Conservation (phyloP, 37 sponge, comb jelly and placozoan species). For the Beroe forskalii region DNA sequence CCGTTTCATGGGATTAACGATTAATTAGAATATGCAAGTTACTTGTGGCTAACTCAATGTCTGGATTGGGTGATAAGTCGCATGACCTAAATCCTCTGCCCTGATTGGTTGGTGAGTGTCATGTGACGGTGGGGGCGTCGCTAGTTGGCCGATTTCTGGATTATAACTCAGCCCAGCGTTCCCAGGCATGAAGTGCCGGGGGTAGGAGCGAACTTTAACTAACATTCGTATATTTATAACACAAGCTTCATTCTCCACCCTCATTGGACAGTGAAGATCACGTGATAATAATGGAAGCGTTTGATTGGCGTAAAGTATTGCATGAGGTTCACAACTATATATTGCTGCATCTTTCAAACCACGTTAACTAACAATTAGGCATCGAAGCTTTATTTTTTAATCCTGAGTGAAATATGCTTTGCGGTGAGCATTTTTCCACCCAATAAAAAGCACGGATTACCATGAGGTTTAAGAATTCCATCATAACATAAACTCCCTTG, state of each 20-base stretch:
- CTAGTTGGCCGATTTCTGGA: neutral
- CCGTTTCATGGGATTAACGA: slow-evolving; percentile 39
- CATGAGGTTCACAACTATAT: too few relatives aligned
- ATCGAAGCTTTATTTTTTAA: too few relatives aligned
- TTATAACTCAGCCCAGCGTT: neutral
- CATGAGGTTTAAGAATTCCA: too few relatives aligned
- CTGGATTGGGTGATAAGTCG: neutral
- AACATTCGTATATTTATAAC: neutral
- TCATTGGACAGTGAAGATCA: neutral
- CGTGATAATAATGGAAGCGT: neutral
- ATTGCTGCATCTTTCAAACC: too few relatives aligned
- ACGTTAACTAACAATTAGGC: too few relatives aligned
- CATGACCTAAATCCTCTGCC: neutral
- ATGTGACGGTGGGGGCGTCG: neutral
- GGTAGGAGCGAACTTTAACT: neutral
- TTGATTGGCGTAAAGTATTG: slow-evolving; percentile 2
- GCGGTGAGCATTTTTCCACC: too few relatives aligned
- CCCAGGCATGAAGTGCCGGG: neutral
- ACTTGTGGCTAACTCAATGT: neutral
- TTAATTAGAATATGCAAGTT: slow-evolving; percentile 30
- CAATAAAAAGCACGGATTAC: too few relatives aligned
- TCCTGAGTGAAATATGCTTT: too few relatives aligned
- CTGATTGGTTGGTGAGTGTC: neutral
- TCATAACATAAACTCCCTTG: too few relatives aligned
- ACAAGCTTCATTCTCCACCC: too few relatives aligned